A percentile compares a stretch with the other conserved stretches of the same genome.
These are phyloP conservation scores for Ctenoplectra terminalis DNA, from an alignment of 1,140 invertebrate genomes.

Conservation along the genomic window DNA sequence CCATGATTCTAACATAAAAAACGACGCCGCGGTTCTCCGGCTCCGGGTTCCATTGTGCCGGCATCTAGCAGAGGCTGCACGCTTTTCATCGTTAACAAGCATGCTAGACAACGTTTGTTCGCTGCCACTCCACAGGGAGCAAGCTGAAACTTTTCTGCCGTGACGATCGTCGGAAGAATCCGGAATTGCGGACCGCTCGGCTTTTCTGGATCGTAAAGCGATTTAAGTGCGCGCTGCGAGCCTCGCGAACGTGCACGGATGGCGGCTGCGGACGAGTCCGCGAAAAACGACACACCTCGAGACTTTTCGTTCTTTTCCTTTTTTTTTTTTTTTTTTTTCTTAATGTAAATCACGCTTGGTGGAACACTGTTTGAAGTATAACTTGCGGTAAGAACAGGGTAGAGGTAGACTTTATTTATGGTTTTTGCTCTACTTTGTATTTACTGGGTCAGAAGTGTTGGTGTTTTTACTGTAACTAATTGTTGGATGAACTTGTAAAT, in stretches of 20 bases:
- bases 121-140: background rate
- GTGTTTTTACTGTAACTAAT: too few relatives aligned
- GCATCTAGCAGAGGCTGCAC: conserved; percentile 26
- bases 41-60: background rate
- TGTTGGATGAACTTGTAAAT: too few relatives aligned
- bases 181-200: conserved; percentile 44
- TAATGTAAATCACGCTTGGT: background rate
- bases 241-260: background rate
- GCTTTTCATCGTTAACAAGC: conserved; percentile 64
- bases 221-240: conserved; percentile 40
- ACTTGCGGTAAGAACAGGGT: background rate
- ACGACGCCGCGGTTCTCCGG: background rate
- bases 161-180: conserved; percentile 42
- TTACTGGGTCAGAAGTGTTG: background rate
- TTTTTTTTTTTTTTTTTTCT: too few relatives aligned
- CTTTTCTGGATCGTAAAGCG: conserved; percentile 57
- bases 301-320: background rate
- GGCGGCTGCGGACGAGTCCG: background rate
- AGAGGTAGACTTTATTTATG: background rate
- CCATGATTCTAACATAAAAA: background rate
- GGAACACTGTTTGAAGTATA: background rate
- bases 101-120: conserved; percentile 55
- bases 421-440: background rate
- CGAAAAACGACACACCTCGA: background rate
- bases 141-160: conserved; percentile 25